These are phyloP conservation scores for Callocephalon fimbriatum DNA, from an alignment of 2,113 vertebrate species.

Conservation along the genomic window DNA sequence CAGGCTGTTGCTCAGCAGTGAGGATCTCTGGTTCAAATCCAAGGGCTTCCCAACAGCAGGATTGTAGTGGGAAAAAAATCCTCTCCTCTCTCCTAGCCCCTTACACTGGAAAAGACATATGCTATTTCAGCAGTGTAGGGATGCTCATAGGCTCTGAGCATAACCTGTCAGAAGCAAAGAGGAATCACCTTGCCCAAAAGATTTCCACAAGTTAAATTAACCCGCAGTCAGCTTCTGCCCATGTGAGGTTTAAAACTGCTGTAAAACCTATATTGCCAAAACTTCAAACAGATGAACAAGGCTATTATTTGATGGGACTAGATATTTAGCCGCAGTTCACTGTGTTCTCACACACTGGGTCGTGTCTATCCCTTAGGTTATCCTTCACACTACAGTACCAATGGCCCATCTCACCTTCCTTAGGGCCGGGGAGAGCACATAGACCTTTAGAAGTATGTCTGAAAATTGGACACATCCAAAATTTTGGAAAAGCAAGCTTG, in stretches of 20 bases:
- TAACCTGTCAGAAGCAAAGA: slow-evolving; percentile 11
- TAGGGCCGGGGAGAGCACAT: neutral
- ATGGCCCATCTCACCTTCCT: neutral
- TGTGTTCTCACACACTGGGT: accelerated
- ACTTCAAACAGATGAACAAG: neutral
- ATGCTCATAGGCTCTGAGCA: neutral
- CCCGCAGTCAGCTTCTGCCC: neutral
- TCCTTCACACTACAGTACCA: neutral
- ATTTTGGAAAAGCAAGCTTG: neutral
- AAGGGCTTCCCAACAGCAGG: neutral
- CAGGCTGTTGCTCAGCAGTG: slow-evolving; percentile 20
- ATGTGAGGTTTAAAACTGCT: neutral
- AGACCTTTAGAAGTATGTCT: neutral
- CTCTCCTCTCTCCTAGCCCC: neutral
- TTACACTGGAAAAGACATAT: neutral
- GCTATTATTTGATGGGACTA: neutral
- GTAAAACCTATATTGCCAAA: neutral
- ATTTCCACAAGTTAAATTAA: slow-evolving; percentile 21
- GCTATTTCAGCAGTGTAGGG: neutral
- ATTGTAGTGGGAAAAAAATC: neutral
- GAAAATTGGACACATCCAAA: neutral
- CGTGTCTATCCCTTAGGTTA: neutral
- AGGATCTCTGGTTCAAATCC: slow-evolving; percentile 17
- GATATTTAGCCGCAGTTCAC: neutral
- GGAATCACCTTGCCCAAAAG: neutral